Base-by-base conservation (phyloP, 1,140 invertebrate genomes). In the Coelopa frigida region DNA sequence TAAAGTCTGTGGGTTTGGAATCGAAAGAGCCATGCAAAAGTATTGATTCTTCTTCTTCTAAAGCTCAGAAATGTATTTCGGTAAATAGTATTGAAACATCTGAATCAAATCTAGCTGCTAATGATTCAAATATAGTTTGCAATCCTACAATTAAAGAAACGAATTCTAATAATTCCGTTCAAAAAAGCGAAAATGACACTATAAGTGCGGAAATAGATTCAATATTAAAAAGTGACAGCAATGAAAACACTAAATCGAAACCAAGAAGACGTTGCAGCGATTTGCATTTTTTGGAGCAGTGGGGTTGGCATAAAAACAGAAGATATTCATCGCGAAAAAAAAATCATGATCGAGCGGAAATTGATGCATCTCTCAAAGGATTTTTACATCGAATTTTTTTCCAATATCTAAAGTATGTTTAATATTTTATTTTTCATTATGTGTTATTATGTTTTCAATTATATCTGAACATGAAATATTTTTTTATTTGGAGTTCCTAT, bases 301-400 rank as follows among this genome's bases (percentile, higher is more conserved):
- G 82, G 78, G 80, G 81, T 18, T 84, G 82, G 78, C 82, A 82
- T 52, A 83, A 75, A 47, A 84, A 84, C 63, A 70, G 83, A 46
- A 73, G 83, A 50, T 49, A 46, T 42, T 83, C 81, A 3, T 77
- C 81, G 3, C 59, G 81, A 36, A 83, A 77, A 72, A 67, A 77
- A 70, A 55, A 69, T 62, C 48, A 72, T 64, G 67, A 78, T 63
- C 44, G 76, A 74, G 57, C 60, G 44, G 73, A 77, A 47, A 77
- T 79, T 46, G 82, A 84, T 70, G 76, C 80, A 50, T 78, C 75
- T 8, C 70, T 89, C 17, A 76, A 82, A 46, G 79, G 80, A 62
- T 77, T 80, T 12, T 55, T 85, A 21, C 68, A 73, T 52, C 67
- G 75, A 59, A 73, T 82, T 39, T 77, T 85, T 39, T 78, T 78